Evolutionary conservation across 2,888 invertebrate species (phyloP).

Genomic region (Torymus tubicola): DNA sequence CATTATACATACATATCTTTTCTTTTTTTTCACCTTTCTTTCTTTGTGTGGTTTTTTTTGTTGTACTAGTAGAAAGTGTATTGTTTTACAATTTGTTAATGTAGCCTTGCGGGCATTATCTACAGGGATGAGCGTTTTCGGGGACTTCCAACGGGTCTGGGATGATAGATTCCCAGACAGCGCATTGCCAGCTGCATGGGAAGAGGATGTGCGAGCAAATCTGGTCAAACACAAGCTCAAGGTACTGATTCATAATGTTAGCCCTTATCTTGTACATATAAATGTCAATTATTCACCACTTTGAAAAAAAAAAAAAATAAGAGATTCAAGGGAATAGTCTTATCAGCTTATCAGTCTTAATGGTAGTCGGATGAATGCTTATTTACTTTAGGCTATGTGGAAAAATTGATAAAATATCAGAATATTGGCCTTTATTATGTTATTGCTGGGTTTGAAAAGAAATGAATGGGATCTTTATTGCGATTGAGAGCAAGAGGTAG

Average conservation of each 20-base stretch:
- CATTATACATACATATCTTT: neutral
- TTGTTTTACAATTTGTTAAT: conserved; percentile 14
- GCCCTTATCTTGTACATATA: neutral
- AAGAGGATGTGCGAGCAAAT: conserved; percentile 94
- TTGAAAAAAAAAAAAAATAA: neutral
- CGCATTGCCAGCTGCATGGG: conserved; percentile 93
- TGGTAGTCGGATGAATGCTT: no score
- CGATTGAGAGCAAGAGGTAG: conserved; percentile 34
- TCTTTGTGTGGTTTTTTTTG: neutral
- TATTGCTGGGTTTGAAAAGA: neutral
- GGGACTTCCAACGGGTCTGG: conserved; percentile 95
- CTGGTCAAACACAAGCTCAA: conserved; percentile 92
- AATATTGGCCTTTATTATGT: neutral
- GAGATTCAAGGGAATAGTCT: no score
- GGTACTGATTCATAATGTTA: conserved; percentile 71
- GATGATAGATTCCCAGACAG: conserved; percentile 93
- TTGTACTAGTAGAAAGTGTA: neutral
- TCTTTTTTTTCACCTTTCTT: neutral
- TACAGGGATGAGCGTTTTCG: conserved; percentile 85
- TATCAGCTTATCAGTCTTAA: no score
- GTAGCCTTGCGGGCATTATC: conserved; percentile 19
- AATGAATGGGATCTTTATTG: conserved; percentile 32
- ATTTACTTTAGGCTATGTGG: no score
- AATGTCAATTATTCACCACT: neutral
- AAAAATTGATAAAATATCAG: neutral